These are phyloP conservation scores for Nothura maculosa DNA, from an alignment of 2,797 vertebrate species.

Conservation along the genomic window DNA sequence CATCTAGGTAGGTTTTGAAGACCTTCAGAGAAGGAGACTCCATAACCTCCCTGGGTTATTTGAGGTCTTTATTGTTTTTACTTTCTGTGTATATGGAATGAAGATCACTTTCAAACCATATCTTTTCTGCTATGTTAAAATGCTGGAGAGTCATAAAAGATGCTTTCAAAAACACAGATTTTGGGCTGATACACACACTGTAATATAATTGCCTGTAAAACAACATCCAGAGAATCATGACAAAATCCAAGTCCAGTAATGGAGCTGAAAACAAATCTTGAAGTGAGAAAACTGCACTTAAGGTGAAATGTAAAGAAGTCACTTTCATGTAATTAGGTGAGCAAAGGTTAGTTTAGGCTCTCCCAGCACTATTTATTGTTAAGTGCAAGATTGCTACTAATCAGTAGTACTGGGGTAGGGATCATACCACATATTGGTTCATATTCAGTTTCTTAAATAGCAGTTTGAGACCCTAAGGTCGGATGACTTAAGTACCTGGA, in stretches of 20 bases:
- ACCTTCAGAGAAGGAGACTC: too few species aligned
- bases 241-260: neutral
- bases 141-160: neutral
- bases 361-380: fast-evolving
- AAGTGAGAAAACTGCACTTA: fast-evolving
- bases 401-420: too few species aligned
- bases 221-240: neutral
- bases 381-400: neutral
- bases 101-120: neutral
- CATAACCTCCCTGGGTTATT: too few species aligned
- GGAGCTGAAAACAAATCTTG: neutral
- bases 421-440: neutral
- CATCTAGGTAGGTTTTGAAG: too few species aligned
- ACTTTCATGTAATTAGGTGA: neutral
- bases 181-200: neutral
- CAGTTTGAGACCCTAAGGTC: neutral
- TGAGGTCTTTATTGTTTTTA: neutral
- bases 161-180: neutral
- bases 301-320: neutral
- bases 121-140: neutral
- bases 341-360: neutral
- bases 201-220: fast-evolving
- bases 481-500: neutral
- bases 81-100: too few species aligned
- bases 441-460: neutral